Percentiles rank a stretch among this genome's conserved stretches.
Conservation (phyloP, 2,888 invertebrate species). For the Glomeris marginata region DNA sequence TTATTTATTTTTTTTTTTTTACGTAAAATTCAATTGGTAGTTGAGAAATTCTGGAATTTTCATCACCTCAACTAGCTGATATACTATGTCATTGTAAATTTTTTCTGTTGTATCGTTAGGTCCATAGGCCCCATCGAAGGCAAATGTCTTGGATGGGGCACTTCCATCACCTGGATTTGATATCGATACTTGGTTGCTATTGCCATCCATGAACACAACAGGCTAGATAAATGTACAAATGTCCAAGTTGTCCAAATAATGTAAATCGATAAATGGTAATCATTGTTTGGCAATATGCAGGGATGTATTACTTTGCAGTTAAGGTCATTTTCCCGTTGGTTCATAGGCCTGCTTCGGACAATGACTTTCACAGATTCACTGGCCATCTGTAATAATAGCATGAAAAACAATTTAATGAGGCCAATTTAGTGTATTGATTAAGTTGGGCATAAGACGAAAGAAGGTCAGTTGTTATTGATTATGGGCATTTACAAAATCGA, state of each 20-base stretch:
- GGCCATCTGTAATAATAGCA: slow-evolving; percentile 12
- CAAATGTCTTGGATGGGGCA: slow-evolving; percentile 50
- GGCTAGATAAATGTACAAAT: slow-evolving; percentile 36
- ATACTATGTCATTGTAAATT: slow-evolving; percentile 75
- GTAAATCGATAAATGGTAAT: slow-evolving; percentile 8
- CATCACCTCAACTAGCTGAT: slow-evolving; percentile 56
- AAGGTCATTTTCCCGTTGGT: slow-evolving; percentile 50
- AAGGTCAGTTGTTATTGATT: no score
- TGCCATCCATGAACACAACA: slow-evolving; percentile 48
- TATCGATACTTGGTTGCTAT: slow-evolving; percentile 43
- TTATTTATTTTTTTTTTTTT: slow-evolving; percentile 2
- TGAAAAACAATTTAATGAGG: background rate
- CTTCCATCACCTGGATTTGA: slow-evolving; percentile 44
- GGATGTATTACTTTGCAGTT: slow-evolving; percentile 43
- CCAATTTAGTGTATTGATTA: no score
- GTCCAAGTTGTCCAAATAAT: background rate
- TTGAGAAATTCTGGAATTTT: background rate
- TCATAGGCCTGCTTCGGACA: slow-evolving; percentile 74
- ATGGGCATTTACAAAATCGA: no score
- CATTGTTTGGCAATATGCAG: background rate
- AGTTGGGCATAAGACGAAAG: no score
- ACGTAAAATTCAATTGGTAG: background rate
- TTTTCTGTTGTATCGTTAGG: slow-evolving; percentile 61
- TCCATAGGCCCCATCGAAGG: slow-evolving; percentile 72
- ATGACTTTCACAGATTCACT: slow-evolving; percentile 62